A percentile compares a stretch with the other conserved stretches of the same genome.
Evolutionary conservation across 2,113 vertebrate genomes (phyloP).

Genomic region (Dermatemys mawii): DNA sequence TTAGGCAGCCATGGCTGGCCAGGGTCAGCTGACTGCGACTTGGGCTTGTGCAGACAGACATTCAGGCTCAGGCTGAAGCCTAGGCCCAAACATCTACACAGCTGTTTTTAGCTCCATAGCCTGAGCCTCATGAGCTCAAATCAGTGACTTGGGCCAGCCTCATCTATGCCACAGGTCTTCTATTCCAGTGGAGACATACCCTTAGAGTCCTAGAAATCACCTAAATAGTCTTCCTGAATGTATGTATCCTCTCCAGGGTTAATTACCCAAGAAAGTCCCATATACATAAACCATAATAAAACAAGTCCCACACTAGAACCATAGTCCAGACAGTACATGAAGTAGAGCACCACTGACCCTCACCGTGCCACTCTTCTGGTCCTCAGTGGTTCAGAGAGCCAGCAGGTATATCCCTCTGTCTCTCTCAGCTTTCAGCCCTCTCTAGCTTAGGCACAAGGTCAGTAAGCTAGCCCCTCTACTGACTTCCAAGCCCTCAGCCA

Average conservation of each 20-base stretch:
- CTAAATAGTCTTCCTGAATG: no score
- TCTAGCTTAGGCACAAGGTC: neutral
- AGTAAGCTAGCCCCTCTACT: neutral
- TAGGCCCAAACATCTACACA: no score
- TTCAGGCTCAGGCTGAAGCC: neutral
- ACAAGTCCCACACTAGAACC: neutral
- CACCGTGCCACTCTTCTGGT: neutral
- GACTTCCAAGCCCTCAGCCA: neutral
- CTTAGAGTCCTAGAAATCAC: neutral
- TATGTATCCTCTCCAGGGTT: no score
- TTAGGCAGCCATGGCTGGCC: neutral
- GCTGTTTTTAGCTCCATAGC: neutral
- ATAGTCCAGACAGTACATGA: neutral
- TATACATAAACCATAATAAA: neutral
- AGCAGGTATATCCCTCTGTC: neutral
- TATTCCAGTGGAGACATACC: neutral
- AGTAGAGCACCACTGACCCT: neutral
- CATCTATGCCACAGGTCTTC: fast-evolving
- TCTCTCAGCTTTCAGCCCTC: neutral
- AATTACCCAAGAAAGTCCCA: neutral
- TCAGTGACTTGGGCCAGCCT: neutral
- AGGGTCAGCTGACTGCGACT: neutral
- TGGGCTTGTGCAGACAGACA: neutral
- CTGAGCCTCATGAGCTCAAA: neutral
- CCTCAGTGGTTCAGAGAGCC: neutral